Evolutionary conservation across 2,888 invertebrate species (phyloP).

Genomic region (Myopa testacea): DNA sequence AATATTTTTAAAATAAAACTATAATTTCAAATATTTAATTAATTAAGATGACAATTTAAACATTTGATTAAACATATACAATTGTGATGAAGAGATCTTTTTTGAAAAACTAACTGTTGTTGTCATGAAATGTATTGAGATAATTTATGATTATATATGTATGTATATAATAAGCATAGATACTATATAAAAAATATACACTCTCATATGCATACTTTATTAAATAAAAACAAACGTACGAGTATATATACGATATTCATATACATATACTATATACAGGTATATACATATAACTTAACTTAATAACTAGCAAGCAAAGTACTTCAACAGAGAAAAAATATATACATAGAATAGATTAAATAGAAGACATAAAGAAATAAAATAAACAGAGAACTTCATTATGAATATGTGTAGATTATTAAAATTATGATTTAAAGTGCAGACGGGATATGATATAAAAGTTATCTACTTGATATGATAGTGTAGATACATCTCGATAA

Average conservation of each 20-base stretch:
- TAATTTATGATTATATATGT: conserved; percentile 23
- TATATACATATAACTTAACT: not conserved
- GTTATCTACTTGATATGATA: too few relatives aligned
- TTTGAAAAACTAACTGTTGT: conserved; percentile 40
- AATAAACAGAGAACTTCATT: too few relatives aligned
- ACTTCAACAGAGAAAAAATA: conserved; percentile 10
- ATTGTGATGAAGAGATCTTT: conserved; percentile 51
- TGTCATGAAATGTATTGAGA: conserved; percentile 31
- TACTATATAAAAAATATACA: conserved; percentile 37
- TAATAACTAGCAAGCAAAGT: not conserved
- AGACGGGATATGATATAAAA: too few relatives aligned
- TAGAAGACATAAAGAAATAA: too few relatives aligned
- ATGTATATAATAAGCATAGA: conserved; percentile 22
- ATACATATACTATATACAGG: conserved; percentile 14
- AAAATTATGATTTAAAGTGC: too few relatives aligned
- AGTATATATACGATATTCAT: not conserved
- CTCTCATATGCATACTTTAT: conserved; percentile 28
- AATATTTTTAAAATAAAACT: conserved; percentile 2
- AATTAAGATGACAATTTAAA: not conserved
- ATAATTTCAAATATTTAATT: not conserved
- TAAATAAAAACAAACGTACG: not conserved
- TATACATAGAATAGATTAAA: conserved; percentile 23
- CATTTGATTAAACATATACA: conserved; percentile 19
- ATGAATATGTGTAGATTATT: too few relatives aligned
- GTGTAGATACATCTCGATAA: too few relatives aligned